These are phyloP conservation scores for Sebastiscus tertius DNA, from an alignment of 2,797 vertebrate species.

Conservation along the genomic window DNA sequence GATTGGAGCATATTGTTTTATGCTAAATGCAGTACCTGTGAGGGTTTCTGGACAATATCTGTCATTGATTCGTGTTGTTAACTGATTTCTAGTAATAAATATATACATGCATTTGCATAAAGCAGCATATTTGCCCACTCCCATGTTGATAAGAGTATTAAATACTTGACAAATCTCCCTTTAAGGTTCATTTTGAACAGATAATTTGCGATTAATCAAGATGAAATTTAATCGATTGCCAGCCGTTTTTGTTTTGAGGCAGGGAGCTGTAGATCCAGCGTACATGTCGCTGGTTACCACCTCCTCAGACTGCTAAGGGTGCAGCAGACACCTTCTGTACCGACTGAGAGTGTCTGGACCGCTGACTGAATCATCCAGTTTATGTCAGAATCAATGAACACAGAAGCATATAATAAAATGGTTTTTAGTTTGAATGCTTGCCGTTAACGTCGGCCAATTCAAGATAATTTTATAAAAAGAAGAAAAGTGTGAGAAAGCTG, in stretches of 20 bases:
- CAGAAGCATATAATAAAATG: neutral
- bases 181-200: no score
- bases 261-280: constrained; percentile 15
- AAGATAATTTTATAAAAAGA: neutral
- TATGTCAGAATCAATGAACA: constrained; percentile 33
- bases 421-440: neutral
- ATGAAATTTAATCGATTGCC: no score
- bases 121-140: no score
- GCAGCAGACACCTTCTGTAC: constrained; percentile 61
- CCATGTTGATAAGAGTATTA: no score
- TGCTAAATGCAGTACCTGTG: no score
- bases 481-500: neutral
- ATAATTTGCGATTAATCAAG: no score
- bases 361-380: constrained; percentile 51
- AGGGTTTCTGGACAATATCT: no score
- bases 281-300: constrained; percentile 46
- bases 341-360: constrained; percentile 37
- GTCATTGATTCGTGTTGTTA: no score
- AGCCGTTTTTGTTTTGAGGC: neutral
- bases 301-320: constrained; percentile 51
- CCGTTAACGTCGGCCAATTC: neutral
- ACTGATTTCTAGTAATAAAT: no score
- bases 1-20: no score
- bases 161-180: no score
- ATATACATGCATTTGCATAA: no score